Base-by-base conservation (phyloP, 2,113 vertebrate genomes). In the Dendropsophus ebraccatus region DNA sequence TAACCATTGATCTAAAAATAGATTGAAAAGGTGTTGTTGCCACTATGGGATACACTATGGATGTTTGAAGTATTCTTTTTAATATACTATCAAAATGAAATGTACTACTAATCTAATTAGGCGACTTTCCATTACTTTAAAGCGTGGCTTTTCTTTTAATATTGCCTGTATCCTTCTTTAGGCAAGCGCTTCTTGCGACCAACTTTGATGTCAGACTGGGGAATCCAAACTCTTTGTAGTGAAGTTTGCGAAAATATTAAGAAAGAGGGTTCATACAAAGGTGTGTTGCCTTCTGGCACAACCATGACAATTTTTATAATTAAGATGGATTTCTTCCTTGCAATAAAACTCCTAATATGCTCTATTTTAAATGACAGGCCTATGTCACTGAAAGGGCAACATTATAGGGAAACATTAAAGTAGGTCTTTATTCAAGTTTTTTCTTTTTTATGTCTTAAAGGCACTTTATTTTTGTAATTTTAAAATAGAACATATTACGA, bases 181-280 rank as follows among this genome's bases (percentile, higher is more conserved):
- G 84, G 84, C 84, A 70, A 70, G 75, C 62, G 28, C 75, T 79
- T 79, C 62, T 85, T 79, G 30, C 37, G 67, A 56, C 23, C 54
- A 77, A 79, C 84, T 85, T 85, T 85, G 84, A 85, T 79, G 84
- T 85, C 65, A 79, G 75, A 49, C 75, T 76, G 56, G 83, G 83
- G 83, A 84, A 84, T 84, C 73, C 72, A 76, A 73, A 65, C 73
- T 75, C 73, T 84, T 77, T 84, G 73, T 84, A 84, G 54, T 50
- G 56, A 62, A 84, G 72, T 84, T 84, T 77, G 83, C 62, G 83
- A 84, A 74, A 75, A 74, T 84, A 76, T 76, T 54, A 60, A 76
- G 73, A 84, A 76, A 84, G 32, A 75, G 83, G 73, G 83, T 84
- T 84, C 83, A 84, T n/a, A 62, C 56, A 84, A 84, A 84, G 83